Evolutionary conservation across 2,797 vertebrate genomes (phyloP), one percentile per base, ranked within the genome.

Genomic region (Lophius americanus): DNA sequence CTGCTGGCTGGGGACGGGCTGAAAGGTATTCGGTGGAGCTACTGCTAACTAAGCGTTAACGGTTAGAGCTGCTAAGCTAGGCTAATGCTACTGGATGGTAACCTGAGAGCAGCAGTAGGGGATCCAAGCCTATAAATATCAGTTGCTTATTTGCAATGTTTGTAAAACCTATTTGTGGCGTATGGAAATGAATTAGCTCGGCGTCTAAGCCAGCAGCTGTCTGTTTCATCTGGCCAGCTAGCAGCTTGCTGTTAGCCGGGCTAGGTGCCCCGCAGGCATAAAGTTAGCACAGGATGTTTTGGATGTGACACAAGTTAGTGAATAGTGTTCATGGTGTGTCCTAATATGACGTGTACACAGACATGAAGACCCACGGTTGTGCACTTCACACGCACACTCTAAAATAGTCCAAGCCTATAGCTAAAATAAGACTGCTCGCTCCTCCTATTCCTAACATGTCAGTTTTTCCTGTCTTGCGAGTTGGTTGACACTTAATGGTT

Each of bases 241-340:
- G 6, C 37, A 55, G 79, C 72, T 83, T 83, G 57, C 69, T n/a
- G 62, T 7, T 76, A 84, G 76, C 75, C 9, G 3, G 47, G 78
- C 73, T 79, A 55, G 43, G 33, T 74, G 64, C 57, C 53, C 70
- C 33, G 72, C 60, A 57, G 70, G 57, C 82, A 57, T 32, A 73
- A 77, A 91, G 86, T 89, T 85, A 82, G 79, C 72, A 69, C 84
- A 88, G 90, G 91, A 92, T 92, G 91, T 93, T 93, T 90, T 90
- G 91, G 75, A 89, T 91, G 88, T 88, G 78, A 84, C 84, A 86
- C 82, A 89, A 86, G 81, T 90, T 88, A 8, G 70, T 65, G 64
- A 51, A 68, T 46, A 66, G 64, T 64, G 51, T 58, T 56, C 10
- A 46, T 58, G 51, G 49, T 6, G 59, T 32, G 46, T 76, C 73